phyloP scores from a whole-genome alignment of 2,888 invertebrate genomes.

The Steinernema scapterisci region DNA sequence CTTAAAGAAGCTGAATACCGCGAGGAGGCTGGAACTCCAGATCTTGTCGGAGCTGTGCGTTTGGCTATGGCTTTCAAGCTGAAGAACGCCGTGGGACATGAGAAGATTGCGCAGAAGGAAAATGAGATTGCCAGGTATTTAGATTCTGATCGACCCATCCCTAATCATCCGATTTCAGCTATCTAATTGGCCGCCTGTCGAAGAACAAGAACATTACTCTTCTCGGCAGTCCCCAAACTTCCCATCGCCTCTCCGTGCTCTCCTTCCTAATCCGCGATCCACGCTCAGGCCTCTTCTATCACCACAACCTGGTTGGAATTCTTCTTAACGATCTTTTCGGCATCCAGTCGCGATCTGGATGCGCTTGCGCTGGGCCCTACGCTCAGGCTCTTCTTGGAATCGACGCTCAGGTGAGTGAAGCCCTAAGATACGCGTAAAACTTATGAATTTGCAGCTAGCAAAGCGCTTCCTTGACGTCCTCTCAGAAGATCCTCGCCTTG shows the following conservation, averaged over 20 bases:
- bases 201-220: neutral
- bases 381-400: slow-evolving; percentile 85
- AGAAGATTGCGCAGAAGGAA: slow-evolving; percentile 75
- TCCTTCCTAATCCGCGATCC: slow-evolving; percentile 79
- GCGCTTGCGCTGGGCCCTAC: slow-evolving; percentile 81
- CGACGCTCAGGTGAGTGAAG: slow-evolving; percentile 72
- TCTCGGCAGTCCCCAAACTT: neutral
- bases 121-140: slow-evolving; percentile 63
- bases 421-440: slow-evolving; percentile 64
- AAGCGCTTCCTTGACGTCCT: slow-evolving; percentile 78
- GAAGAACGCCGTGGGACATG: slow-evolving; percentile 79
- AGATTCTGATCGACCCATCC: no score
- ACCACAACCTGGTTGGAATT: slow-evolving; percentile 85
- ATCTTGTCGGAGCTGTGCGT: slow-evolving; percentile 74
- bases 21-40: slow-evolving; percentile 53
- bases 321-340: slow-evolving; percentile 89
- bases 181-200: neutral
- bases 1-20: slow-evolving; percentile 69
- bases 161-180: neutral
- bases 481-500: slow-evolving; percentile 74
- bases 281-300: slow-evolving; percentile 76
- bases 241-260: slow-evolving; percentile 78
- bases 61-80: slow-evolving; percentile 85
- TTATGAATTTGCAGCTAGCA: slow-evolving; percentile 72
- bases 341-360: slow-evolving; percentile 77